Evolutionary conservation across 2,888 invertebrate genomes (phyloP).

Genomic region (Lasioglossum lativentre): DNA sequence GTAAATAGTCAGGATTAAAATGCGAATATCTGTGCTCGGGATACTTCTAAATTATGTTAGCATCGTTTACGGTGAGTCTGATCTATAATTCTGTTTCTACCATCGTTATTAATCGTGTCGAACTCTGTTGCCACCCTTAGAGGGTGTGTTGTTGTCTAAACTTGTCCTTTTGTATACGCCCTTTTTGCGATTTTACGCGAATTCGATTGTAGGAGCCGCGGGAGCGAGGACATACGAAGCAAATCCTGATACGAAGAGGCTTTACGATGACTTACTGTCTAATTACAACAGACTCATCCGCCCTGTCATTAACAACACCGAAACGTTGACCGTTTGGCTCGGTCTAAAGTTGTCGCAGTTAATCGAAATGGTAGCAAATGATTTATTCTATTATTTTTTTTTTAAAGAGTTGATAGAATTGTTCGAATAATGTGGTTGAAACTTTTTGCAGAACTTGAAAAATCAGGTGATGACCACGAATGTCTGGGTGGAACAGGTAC

Average conservation of each 20-base stretch:
- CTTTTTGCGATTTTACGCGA: background rate
- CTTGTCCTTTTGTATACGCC: background rate
- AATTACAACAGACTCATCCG: slow-evolving; percentile 98
- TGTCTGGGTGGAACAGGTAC: slow-evolving; percentile 96
- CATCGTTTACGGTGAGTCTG: slow-evolving; percentile 63
- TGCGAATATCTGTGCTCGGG: slow-evolving; percentile 50
- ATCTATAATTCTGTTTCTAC: background rate
- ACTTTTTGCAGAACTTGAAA: slow-evolving; percentile 88
- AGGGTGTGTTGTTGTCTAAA: background rate
- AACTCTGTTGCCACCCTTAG: background rate
- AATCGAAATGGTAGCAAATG: slow-evolving; percentile 89
- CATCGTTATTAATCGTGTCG: background rate
- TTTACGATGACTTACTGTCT: slow-evolving; percentile 97
- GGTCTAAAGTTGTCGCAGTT: slow-evolving; percentile 95
- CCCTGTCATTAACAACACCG: slow-evolving; percentile 98
- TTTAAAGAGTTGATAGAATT: background rate
- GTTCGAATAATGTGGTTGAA: background rate
- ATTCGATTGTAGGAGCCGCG: slow-evolving; percentile 69
- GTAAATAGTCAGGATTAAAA: slow-evolving; percentile 64
- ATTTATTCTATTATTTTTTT: background rate
- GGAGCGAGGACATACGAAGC: slow-evolving; percentile 87
- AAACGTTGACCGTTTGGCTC: slow-evolving; percentile 95
- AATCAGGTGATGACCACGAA: slow-evolving; percentile 98
- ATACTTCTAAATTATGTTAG: slow-evolving; percentile 56
- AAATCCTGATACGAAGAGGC: slow-evolving; percentile 90